These are phyloP conservation scores for Tangara arthus DNA, from an alignment of 2,797 vertebrate species.

Conservation along the genomic window DNA sequence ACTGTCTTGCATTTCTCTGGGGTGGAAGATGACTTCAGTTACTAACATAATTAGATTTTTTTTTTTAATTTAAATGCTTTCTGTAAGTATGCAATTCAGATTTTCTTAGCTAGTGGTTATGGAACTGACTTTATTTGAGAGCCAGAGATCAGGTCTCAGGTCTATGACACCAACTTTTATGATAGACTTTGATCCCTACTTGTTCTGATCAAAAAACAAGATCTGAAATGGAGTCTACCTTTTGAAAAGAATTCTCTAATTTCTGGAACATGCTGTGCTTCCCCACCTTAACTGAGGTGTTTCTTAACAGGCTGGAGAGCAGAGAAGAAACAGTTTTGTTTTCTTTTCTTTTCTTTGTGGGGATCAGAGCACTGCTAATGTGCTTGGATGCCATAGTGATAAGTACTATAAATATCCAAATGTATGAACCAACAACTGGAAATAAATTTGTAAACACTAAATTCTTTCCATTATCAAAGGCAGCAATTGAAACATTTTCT, in stretches of 20 bases:
- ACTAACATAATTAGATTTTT: not conserved
- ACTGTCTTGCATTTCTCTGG: not conserved
- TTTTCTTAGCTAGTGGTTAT: not conserved
- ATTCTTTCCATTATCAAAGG: conserved; percentile 42
- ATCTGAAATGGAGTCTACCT: not conserved
- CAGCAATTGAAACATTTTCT: not conserved
- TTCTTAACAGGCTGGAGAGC: not conserved
- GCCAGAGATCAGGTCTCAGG: not conserved
- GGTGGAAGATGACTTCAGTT: conserved; percentile 25
- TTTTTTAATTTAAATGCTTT: not conserved
- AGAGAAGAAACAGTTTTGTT: not conserved
- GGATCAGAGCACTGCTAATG: not conserved
- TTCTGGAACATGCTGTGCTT: not conserved
- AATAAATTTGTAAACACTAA: conserved; percentile 32
- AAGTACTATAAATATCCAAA: conserved; percentile 41
- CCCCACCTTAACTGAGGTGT: not conserved
- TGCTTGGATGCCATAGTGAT: not conserved
- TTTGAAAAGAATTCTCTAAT: not conserved
- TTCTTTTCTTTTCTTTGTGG: not conserved
- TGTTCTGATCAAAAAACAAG: not conserved
- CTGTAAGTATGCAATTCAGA: not conserved
- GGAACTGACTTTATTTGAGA: not conserved
- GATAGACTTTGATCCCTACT: not conserved
- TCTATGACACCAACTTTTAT: not conserved
- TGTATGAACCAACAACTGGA: not conserved